Evolutionary conservation across 2,113 vertebrate species (phyloP), one percentile per base, ranked within the genome.

Genomic region (Entosphenus tridentatus): DNA sequence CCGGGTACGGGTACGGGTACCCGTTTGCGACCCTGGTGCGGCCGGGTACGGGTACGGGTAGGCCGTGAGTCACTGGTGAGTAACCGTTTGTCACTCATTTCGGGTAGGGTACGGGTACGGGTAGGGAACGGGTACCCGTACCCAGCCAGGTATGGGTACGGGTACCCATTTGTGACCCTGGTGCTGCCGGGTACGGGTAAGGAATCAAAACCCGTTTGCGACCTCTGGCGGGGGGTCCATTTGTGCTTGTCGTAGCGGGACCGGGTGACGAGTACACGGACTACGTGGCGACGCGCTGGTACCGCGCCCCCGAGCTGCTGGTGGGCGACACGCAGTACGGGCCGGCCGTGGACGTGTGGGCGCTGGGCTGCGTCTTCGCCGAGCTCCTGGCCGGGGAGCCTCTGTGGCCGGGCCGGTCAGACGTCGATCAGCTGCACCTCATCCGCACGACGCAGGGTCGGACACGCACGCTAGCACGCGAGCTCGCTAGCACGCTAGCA

Each of bases 241-340:
- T 39, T 39, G 21, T 39, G 5, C 39, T 8, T n/a, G 17, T 67
- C 56, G 8, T 56, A 71, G 70, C 55, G 12, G 65, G 70, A 9
- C 70, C 70, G 9, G 70, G 70, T 9, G 70, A 62, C 11, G 57
- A 67, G 14, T 71, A 71, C 65, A 71, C 70, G 2, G 70, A 71
- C 56, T 71, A 71, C 8, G 70, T 71, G 55, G 70, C 70, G 18
- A 71, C 70, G 10, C 62, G 62, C 62, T 65, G 62, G 62, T 65
- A 65, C 62, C 62, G 62, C 8, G 62, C 62, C 10, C 70, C 70
- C 1, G 70, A 71, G 56, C 17, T 71, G 55, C 70, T 71, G 54
- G 70, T 71, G 8, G 70, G 70, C n/a, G 70, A 71, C 67, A 56
- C 56, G 14, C 65, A 67, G n/a, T 71, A 71, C n/a, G 70, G 70